These are phyloP conservation scores for Venusia cambrica DNA, from an alignment of 2,888 invertebrate species.

Conservation along the genomic window DNA sequence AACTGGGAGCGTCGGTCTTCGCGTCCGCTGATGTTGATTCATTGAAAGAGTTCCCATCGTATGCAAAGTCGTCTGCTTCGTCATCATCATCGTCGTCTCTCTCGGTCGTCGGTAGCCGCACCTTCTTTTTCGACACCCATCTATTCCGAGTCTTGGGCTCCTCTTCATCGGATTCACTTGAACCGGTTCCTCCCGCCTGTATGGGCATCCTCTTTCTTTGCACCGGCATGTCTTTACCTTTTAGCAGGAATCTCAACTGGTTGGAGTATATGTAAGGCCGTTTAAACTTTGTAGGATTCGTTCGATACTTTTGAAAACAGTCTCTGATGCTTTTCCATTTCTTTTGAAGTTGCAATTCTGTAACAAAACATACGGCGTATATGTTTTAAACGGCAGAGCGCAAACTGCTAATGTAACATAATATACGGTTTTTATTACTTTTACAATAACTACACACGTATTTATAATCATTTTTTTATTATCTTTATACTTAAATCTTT, in stretches of 20 bases:
- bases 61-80: conserved; percentile 1
- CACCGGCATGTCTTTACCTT: conserved; percentile 38
- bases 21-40: conserved; percentile 3
- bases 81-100: conserved; percentile 48
- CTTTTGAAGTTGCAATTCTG: conserved; percentile 72
- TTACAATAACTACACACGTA: no score
- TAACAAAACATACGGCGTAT: conserved; percentile 38
- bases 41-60: conserved; percentile 7
- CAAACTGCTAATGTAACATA: no score
- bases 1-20: no score
- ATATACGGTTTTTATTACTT: no score
- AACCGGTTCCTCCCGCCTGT: conserved; percentile 27
- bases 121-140: conserved; percentile 51
- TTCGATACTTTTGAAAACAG: conserved; percentile 61
- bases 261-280: conserved; percentile 63
- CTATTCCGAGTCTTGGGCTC: conserved; percentile 29
- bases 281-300: conserved; percentile 55
- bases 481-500: no score
- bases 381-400: no score
- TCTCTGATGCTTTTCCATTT: conserved; percentile 75
- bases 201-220: conserved; percentile 23
- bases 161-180: conserved; percentile 52
- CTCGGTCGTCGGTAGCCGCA: conserved; percentile 47
- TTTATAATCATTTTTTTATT: no score
- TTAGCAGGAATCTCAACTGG: conserved; percentile 59